A percentile compares a stretch with the other conserved stretches of the same genome.
phyloP scores from a whole-genome alignment of 1,140 invertebrate genomes.

The Condylostylus longicornis region DNA sequence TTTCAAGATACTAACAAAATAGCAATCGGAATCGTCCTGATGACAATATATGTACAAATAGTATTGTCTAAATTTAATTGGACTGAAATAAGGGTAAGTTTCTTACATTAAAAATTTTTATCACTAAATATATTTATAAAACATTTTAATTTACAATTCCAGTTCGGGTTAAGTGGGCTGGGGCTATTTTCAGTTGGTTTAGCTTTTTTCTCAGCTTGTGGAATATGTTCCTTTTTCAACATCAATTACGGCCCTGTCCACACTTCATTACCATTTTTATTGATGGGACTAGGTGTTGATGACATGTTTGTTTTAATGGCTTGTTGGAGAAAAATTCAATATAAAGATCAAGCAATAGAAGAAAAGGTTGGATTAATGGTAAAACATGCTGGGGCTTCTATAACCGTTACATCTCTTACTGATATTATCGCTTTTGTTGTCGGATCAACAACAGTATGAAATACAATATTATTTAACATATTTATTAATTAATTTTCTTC shows the following conservation, averaged over 20 bases:
- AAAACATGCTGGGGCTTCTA: slow-evolving; percentile 64
- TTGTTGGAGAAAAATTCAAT: slow-evolving; percentile 45
- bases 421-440: slow-evolving; percentile 65
- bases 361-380: slow-evolving; percentile 51
- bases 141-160: slow-evolving; percentile 9
- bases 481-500: slow-evolving; percentile 9
- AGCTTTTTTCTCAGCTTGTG: slow-evolving; percentile 55
- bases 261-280: slow-evolving; percentile 61
- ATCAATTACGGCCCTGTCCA: slow-evolving; percentile 69
- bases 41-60: slow-evolving; percentile 57
- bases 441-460: slow-evolving; percentile 46
- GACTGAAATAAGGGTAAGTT: slow-evolving; percentile 48
- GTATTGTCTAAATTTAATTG: slow-evolving; percentile 59
- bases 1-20: slow-evolving; percentile 59
- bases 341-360: slow-evolving; percentile 34
- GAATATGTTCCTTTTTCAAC: slow-evolving; percentile 55
- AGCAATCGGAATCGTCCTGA: slow-evolving; percentile 47
- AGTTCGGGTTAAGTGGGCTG: slow-evolving; percentile 43
- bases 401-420: slow-evolving; percentile 68
- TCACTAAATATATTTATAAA: not conserved
- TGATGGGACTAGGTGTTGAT: slow-evolving; percentile 67
- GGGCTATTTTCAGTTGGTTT: slow-evolving; percentile 59
- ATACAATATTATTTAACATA: too few relatives aligned
- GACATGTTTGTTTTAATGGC: slow-evolving; percentile 72
- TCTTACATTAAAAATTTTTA: not conserved